phyloP scores from a whole-genome alignment of 1,140 invertebrate genomes.

The Drosophila leontia region DNA sequence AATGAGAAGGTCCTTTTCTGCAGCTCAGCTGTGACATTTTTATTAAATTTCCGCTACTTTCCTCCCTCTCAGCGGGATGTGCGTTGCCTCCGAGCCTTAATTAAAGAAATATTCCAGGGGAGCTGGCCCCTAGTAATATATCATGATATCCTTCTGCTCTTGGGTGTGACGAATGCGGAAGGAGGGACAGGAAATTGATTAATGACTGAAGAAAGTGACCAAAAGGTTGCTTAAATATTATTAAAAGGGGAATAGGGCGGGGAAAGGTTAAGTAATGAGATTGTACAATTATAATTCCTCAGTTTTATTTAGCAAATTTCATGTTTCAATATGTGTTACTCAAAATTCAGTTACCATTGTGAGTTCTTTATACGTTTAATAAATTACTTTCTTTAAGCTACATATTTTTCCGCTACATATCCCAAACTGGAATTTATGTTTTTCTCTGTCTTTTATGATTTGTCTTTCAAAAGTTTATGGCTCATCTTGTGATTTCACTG shows the following conservation, averaged over 20 bases:
- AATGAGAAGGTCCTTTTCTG: conserved; percentile 15
- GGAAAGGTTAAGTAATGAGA: not conserved
- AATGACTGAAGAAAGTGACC: conserved; percentile 20
- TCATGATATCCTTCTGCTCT: conserved; percentile 26
- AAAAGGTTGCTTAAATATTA: conserved; percentile 23
- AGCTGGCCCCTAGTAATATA: conserved; percentile 39
- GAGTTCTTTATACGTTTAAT: not conserved
- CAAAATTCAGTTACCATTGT: not conserved
- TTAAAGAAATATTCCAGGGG: conserved; percentile 52
- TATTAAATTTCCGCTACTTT: conserved; percentile 59
- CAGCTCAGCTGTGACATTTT: conserved; percentile 66
- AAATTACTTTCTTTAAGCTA: not conserved
- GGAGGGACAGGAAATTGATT: conserved; percentile 21
- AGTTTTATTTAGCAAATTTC: not conserved
- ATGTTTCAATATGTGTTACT: not conserved
- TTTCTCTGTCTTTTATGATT: conserved; percentile 21
- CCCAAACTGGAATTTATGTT: conserved; percentile 15
- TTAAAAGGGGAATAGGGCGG: too few species aligned
- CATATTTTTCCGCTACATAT: not conserved
- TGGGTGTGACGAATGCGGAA: conserved; percentile 1
- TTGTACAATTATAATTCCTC: conserved; percentile 1
- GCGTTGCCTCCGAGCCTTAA: conserved; percentile 41
- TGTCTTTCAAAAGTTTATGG: conserved; percentile 40
- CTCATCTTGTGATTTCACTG: conserved; percentile 26
- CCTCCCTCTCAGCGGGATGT: conserved; percentile 4